Percentiles rank a stretch among this genome's conserved stretches.
Evolutionary conservation across 1,140 invertebrate species (phyloP).

Genomic region (Coenobita brevimanus): DNA sequence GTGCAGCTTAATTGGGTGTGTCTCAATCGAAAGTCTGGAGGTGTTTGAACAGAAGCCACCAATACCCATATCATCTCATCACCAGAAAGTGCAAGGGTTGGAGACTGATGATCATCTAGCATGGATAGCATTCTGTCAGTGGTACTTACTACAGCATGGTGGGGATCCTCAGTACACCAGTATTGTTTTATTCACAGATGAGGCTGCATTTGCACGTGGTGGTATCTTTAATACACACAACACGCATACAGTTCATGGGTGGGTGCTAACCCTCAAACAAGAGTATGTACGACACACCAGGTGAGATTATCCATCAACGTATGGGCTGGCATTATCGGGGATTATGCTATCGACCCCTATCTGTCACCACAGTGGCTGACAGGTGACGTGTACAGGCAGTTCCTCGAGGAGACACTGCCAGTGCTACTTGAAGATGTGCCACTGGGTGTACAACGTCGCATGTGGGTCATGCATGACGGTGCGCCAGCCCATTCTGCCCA

Average conservation of each 20-base stretch:
- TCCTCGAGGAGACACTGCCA: background rate
- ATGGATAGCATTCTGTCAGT: slow-evolving; percentile 1
- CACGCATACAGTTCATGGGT: background rate
- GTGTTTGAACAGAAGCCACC: slow-evolving; percentile 10
- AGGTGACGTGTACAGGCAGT: background rate
- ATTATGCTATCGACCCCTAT: background rate
- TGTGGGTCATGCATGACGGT: slow-evolving; percentile 19
- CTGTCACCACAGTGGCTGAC: slow-evolving; percentile 1
- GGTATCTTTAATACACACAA: slow-evolving; percentile 1
- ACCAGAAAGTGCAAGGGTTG: background rate
- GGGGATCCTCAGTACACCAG: background rate
- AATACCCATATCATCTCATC: background rate
- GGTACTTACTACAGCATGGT: slow-evolving; percentile 16
- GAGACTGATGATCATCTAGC: background rate
- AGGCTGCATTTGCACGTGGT: background rate
- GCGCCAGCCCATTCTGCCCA: background rate
- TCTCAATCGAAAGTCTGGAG: background rate
- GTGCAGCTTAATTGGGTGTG: background rate
- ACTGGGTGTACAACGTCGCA: background rate
- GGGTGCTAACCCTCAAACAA: slow-evolving; percentile 1
- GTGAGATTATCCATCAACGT: background rate
- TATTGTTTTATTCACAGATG: slow-evolving; percentile 15
- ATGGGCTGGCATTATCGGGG: slow-evolving; percentile 2
- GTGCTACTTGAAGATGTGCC: slow-evolving; percentile 7
- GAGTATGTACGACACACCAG: background rate